phyloP scores from a whole-genome alignment of 2,113 vertebrate genomes.

The Tenebrosternarchus preto region DNA sequence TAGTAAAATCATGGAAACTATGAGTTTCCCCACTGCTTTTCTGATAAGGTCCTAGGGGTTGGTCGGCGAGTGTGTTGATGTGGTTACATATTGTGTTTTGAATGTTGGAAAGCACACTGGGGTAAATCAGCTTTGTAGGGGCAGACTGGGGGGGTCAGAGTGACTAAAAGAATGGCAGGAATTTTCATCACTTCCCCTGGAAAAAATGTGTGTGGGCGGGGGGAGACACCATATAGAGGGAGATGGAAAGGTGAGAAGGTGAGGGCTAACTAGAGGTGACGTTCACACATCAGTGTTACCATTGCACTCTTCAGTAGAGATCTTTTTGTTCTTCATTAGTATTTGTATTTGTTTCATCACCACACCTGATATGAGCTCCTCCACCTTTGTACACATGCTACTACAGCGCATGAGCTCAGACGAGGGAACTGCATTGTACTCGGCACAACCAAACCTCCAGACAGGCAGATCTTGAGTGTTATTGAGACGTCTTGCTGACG shows the following conservation, averaged over 20 bases:
- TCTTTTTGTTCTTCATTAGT: neutral
- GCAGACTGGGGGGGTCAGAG: neutral
- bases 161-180: constrained; percentile 53
- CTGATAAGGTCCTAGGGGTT: constrained; percentile 1
- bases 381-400: too few relatives aligned
- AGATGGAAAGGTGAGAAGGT: neutral
- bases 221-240: too few relatives aligned
- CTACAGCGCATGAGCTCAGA: too few relatives aligned
- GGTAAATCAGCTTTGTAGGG: constrained; percentile 41
- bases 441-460: too few relatives aligned
- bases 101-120: neutral
- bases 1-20: constrained; percentile 48
- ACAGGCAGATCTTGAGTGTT: neutral
- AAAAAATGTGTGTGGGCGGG: constrained; percentile 40
- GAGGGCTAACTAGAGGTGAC: neutral
- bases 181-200: constrained; percentile 56
- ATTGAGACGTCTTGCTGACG: neutral
- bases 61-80: neutral
- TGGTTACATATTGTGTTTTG: neutral
- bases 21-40: constrained; percentile 24
- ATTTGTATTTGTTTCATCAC: neutral
- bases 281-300: neutral
- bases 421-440: too few relatives aligned
- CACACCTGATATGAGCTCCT: neutral
- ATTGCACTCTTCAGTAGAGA: neutral